phyloP scores from a whole-genome alignment of 2,797 vertebrate genomes.

The Dromococcyx pavoninus region DNA sequence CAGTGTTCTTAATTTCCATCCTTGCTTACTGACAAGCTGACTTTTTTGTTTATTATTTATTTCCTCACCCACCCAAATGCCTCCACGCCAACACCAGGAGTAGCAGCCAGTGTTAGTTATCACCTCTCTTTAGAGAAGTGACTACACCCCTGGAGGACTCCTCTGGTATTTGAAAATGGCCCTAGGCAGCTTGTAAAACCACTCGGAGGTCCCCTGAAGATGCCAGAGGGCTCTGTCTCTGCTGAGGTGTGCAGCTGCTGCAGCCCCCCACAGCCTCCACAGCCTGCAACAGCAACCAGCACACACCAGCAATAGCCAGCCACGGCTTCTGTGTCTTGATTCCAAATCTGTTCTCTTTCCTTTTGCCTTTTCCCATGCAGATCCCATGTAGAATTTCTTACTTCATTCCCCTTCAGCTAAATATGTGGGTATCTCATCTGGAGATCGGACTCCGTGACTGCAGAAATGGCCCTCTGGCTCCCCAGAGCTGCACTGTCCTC shows the following conservation, averaged over 20 bases:
- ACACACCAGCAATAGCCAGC: not conserved
- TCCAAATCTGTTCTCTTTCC: not conserved
- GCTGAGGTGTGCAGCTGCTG: not conserved
- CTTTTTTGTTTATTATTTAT: slow-evolving; percentile 64
- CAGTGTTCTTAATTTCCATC: slow-evolving; percentile 66
- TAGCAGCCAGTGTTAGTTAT: not conserved
- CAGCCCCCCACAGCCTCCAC: not conserved
- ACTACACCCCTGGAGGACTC: not conserved
- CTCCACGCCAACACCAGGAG: not conserved
- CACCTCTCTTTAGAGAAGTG: not conserved
- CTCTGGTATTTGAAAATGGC: not conserved
- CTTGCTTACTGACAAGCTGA: slow-evolving; percentile 53
- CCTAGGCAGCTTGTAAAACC: not conserved
- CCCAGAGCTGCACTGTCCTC: not conserved
- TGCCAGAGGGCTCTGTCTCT: not conserved
- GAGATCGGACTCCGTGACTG: not conserved
- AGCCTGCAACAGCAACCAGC: not conserved
- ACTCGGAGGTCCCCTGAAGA: not conserved
- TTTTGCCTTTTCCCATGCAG: not conserved
- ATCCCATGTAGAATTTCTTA: not conserved
- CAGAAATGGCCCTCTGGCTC: not conserved
- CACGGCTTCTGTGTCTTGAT: not conserved
- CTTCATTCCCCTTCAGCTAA: not conserved
- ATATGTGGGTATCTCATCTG: not conserved
- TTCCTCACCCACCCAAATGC: not conserved